Evolutionary conservation across 2,113 vertebrate genomes (phyloP).

Genomic region (Madoqua kirkii): DNA sequence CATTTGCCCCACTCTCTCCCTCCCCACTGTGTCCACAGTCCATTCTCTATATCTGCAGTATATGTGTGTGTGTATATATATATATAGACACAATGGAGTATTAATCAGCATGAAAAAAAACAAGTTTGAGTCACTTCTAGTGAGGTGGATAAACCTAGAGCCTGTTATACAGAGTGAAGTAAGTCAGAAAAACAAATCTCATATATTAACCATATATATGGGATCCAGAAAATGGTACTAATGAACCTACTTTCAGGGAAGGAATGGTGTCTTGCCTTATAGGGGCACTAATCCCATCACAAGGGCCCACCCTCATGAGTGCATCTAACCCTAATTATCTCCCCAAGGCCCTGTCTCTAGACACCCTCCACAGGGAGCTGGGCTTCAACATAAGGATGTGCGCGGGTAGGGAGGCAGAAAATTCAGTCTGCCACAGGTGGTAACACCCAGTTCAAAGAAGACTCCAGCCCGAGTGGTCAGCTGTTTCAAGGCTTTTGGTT

Average conservation of each 20-base stretch:
- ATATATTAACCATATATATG: background rate
- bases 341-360: background rate
- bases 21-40: background rate
- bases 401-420: accelerated
- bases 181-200: background rate
- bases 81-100: background rate
- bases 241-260: background rate
- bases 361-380: background rate
- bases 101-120: background rate
- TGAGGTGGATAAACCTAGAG: background rate
- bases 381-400: background rate
- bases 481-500: background rate
- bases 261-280: background rate
- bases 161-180: background rate
- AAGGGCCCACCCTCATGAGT: background rate
- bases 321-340: background rate
- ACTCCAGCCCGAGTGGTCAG: background rate
- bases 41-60: background rate
- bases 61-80: background rate
- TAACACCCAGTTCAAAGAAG: background rate
- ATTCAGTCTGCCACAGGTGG: background rate
- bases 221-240: background rate
- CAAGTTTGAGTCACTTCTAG: background rate
- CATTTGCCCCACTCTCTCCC: background rate
- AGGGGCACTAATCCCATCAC: background rate